These are phyloP conservation scores for Cinara cedri DNA, from an alignment of 2,888 invertebrate species.

Conservation along the genomic window DNA sequence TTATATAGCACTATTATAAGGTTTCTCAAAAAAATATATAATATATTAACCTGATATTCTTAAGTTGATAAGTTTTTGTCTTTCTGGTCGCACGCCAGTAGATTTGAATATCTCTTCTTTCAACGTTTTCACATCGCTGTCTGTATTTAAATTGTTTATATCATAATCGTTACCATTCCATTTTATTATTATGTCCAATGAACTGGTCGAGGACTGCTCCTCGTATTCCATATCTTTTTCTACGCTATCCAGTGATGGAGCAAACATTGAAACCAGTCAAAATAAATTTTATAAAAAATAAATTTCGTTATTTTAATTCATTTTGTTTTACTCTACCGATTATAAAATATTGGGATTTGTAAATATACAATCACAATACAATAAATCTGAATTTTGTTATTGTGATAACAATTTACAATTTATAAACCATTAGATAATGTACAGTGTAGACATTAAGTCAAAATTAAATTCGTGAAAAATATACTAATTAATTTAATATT, in stretches of 20 bases:
- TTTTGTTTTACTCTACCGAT: neutral
- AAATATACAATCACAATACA: neutral
- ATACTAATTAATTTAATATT: neutral
- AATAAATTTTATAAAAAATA: neutral
- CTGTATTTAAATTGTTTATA: conserved; percentile 75
- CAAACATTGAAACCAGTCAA: conserved; percentile 10
- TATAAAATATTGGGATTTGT: neutral
- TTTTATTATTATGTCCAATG: conserved; percentile 75
- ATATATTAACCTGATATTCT: conserved; percentile 80
- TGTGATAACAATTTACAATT: conserved; percentile 29
- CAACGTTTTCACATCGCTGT: conserved; percentile 77
- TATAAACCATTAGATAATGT: neutral
- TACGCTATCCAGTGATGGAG: conserved; percentile 11
- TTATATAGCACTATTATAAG: neutral
- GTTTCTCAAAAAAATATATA: neutral
- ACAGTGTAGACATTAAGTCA: neutral
- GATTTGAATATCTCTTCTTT: conserved; percentile 85
- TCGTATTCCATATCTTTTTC: conserved; percentile 42
- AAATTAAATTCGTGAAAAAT: neutral
- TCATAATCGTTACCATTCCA: conserved; percentile 92
- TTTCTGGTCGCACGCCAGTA: conserved; percentile 88
- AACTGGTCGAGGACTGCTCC: conserved; percentile 16
- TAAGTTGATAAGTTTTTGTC: conserved; percentile 91
- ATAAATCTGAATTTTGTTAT: conserved; percentile 45
- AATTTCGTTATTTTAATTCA: conserved; percentile 19